These are phyloP conservation scores for Tragelaphus scriptus DNA, from an alignment of 2,113 vertebrate genomes.

Conservation along the genomic window DNA sequence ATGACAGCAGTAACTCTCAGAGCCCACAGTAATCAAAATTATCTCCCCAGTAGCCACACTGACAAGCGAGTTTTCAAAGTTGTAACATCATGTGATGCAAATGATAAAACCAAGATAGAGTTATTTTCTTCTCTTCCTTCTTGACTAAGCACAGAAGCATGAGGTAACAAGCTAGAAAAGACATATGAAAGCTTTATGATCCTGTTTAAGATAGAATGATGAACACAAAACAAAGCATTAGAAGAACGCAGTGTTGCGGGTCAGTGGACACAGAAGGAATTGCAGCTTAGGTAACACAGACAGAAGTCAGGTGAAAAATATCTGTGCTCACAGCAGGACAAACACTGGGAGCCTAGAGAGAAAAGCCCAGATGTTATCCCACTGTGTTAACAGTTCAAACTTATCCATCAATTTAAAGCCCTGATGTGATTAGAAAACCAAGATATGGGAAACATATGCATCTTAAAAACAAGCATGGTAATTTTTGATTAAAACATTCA, in stretches of 20 bases:
- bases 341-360: background rate
- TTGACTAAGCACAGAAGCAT: background rate
- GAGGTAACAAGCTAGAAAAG: background rate
- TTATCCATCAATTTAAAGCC: conserved; percentile 8
- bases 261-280: background rate
- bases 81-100: conserved; percentile 15
- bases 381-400: background rate
- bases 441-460: background rate
- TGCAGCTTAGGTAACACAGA: background rate
- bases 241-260: background rate
- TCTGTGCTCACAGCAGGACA: background rate
- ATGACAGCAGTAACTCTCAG: background rate
- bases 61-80: conserved; percentile 27
- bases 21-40: background rate
- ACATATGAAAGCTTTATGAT: conserved; percentile 22
- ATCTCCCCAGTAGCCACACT: background rate
- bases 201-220: background rate
- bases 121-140: conserved; percentile 30
- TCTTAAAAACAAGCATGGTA: background rate
- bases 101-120: conserved; percentile 13
- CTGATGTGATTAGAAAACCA: background rate
- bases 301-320: background rate
- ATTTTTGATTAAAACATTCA: background rate
- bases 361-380: background rate
- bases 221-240: background rate